phyloP scores from a whole-genome alignment of 2,113 vertebrate species.

The Heterocephalus glaber region DNA sequence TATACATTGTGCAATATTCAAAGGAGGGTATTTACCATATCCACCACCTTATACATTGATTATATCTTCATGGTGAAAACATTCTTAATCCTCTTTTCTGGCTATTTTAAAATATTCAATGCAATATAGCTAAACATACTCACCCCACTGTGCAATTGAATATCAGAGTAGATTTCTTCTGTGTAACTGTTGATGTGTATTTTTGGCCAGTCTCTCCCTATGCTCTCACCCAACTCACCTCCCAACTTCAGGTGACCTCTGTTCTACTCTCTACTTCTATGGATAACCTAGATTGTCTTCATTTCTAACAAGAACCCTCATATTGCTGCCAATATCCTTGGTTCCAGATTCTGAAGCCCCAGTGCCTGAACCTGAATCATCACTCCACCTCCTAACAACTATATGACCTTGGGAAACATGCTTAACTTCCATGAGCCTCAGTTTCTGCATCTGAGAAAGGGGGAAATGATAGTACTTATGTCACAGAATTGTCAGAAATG shows the following conservation, averaged over 20 bases:
- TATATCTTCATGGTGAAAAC: not conserved
- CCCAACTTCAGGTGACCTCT: not conserved
- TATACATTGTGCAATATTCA: not conserved
- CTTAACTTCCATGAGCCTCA: not conserved
- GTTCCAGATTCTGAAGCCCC: not conserved
- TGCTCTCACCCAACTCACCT: not conserved
- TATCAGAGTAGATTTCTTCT: not conserved
- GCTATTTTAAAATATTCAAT: not conserved
- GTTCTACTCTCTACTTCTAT: not conserved
- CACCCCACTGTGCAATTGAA: not conserved
- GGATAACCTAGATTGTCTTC: not conserved
- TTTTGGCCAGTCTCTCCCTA: not conserved
- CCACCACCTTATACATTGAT: not conserved
- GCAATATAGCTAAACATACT: not conserved
- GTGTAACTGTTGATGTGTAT: not conserved
- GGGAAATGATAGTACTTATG: not conserved
- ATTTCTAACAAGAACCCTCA: not conserved
- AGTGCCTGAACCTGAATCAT: not conserved
- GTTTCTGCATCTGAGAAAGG: not conserved
- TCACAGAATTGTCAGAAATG: not conserved
- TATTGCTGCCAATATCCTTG: not conserved
- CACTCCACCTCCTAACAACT: not conserved
- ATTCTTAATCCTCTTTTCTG: not conserved
- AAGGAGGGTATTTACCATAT: not conserved
- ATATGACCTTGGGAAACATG: not conserved